These are phyloP conservation scores for Melangyna quadrimaculata DNA, from an alignment of 2,888 invertebrate species.

Conservation along the genomic window DNA sequence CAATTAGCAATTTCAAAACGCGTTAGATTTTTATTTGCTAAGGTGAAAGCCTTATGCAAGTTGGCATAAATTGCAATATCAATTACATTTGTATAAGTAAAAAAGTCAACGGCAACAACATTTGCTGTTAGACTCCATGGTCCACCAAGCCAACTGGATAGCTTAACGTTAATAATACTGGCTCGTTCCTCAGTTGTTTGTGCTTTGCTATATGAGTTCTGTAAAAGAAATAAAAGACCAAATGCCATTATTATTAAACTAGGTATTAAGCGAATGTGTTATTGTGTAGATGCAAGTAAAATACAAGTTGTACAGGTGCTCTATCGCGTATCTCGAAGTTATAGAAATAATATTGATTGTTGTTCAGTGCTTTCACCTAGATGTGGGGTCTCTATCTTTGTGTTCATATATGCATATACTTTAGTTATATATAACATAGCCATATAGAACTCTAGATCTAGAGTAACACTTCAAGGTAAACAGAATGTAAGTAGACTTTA, in stretches of 20 bases:
- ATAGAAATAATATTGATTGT: constrained; percentile 29
- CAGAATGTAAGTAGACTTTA: constrained; percentile 20
- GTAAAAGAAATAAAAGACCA: constrained; percentile 28
- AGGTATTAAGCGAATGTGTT: constrained; percentile 6
- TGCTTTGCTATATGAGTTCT: constrained; percentile 75
- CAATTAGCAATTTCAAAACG: constrained; percentile 76
- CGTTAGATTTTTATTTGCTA: constrained; percentile 75
- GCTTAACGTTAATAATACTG: constrained; percentile 83
- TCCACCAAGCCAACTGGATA: constrained; percentile 86
- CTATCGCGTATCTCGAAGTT: neutral
- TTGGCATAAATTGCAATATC: constrained; percentile 85
- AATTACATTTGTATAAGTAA: constrained; percentile 87
- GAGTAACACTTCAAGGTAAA: constrained; percentile 54
- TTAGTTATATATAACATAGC: neutral
- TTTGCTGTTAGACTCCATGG: constrained; percentile 87
- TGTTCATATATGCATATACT: neutral
- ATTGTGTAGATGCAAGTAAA: neutral
- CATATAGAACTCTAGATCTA: neutral
- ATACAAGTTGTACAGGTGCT: constrained; percentile 13
- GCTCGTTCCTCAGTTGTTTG: constrained; percentile 78
- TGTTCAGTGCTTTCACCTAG: constrained; percentile 47
- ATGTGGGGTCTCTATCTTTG: neutral
- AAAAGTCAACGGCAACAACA: constrained; percentile 88
- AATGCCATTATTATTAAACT: neutral
- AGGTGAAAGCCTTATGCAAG: constrained; percentile 77